Base-by-base conservation (phyloP, 1,140 invertebrate species). In the Nephotettix cincticeps region DNA sequence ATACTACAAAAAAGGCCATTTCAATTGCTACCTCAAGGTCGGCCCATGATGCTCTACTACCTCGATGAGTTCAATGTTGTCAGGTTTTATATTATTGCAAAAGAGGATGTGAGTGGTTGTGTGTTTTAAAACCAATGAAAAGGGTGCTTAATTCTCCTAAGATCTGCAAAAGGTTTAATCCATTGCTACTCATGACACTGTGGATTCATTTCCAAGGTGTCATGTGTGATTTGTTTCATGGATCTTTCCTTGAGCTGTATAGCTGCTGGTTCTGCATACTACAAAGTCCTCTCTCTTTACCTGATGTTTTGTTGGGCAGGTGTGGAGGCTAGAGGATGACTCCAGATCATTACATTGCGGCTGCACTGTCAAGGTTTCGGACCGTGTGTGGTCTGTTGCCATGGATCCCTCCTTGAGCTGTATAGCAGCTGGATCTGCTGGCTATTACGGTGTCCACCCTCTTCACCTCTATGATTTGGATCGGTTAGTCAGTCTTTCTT, bases 391-490 rank as follows among this genome's bases (percentile, higher is more conserved):
- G 70, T 67, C 29, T 71, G 43, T 71, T 14, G 64, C 63, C 19
- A 58, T 71, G 11, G 32, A 71, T 13, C 51, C 63, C 9, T 25
- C 29, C 6, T 21, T 40, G 2, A 40, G 27, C 13, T 36, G 17
- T 6, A 23, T 66, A 1, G 64, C 51, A 21, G 47, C 27, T 40
- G 70, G 70, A 6, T 61, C 63, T 28, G 45, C 47, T 27, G 70
- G 70, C n/a, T 32, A 40, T 54, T 40, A 28, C 40, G 30, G 25
- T 25, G 23, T 51, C 32, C 25, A 40, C 21, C 58, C 70, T 1
- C 28, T 71, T n/a, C 64, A 71, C 9, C 40, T 71, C 17, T 67
- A 61, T 29, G 64, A 71, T 68, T 67, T 67, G 40, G 65, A 71
- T 28, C 65, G 64, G 70, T 70, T 25, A 68, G 66, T 4, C 21